Evolutionary conservation across 2,888 invertebrate species (phyloP).

Genomic region (Monochamus alternatus): DNA sequence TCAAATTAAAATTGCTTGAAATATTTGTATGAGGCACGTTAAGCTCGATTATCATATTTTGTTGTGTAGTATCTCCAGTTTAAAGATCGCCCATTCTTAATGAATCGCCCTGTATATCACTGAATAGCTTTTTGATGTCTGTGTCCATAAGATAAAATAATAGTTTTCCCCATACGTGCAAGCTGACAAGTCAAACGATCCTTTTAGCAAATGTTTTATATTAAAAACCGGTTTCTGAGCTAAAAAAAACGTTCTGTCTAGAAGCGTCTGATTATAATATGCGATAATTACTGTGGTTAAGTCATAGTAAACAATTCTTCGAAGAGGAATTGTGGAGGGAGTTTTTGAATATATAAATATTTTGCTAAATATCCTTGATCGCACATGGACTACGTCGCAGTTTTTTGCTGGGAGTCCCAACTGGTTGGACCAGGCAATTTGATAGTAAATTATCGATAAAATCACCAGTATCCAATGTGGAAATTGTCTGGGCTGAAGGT

Average conservation of each 20-base stretch:
- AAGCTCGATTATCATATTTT: no score
- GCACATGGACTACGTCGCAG: not conserved
- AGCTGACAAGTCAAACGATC: not conserved
- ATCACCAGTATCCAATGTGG: not conserved
- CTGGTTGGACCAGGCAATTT: not conserved
- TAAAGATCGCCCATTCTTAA: no score
- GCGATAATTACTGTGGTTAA: not conserved
- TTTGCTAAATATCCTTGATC: not conserved
- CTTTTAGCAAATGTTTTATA: not conserved
- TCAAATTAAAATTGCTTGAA: no score
- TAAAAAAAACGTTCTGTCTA: not conserved
- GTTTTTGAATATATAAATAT: conserved; percentile 8
- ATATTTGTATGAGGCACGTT: no score
- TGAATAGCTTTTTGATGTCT: no score
- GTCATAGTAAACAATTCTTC: not conserved
- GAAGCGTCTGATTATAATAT: not conserved
- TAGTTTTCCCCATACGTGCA: not conserved
- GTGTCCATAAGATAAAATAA: no score
- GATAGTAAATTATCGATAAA: conserved; percentile 4
- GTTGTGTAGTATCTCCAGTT: no score
- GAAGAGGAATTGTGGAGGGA: not conserved
- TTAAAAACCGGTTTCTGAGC: not conserved
- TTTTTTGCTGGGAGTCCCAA: conserved; percentile 8
- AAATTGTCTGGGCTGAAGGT: not conserved
- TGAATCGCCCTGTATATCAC: no score